These are phyloP conservation scores for Bergia sp. DNA, from an alignment of 92 coral and sea anemone species.

Conservation along the genomic window DNA sequence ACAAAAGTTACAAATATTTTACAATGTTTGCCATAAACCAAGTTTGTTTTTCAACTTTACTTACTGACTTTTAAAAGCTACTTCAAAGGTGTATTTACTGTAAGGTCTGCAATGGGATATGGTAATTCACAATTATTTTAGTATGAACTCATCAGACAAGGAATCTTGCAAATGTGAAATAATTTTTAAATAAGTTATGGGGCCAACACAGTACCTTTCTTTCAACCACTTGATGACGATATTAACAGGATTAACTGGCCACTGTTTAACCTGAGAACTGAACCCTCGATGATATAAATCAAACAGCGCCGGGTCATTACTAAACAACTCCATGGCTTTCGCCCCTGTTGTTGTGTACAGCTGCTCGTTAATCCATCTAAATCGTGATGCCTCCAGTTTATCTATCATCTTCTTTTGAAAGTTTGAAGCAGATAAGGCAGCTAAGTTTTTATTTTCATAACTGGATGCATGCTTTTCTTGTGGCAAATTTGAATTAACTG, in stretches of 20 bases:
- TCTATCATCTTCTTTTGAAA: constrained; percentile 80
- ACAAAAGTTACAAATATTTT: no score
- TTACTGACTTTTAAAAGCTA: no score
- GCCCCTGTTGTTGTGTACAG: constrained; percentile 84
- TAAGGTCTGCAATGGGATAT: no score
- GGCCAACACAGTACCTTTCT: constrained; percentile 64
- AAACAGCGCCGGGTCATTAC: constrained; percentile 75
- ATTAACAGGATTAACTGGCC: constrained; percentile 98
- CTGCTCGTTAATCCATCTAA: constrained; percentile 96
- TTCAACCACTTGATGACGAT: constrained; percentile 87
- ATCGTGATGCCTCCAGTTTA: constrained; percentile 90
- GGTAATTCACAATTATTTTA: no score
- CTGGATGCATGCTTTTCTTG: background rate
- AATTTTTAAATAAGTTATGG: no score
- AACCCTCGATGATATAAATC: constrained; percentile 94
- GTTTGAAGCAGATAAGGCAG: constrained; percentile 26
- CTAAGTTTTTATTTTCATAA: background rate
- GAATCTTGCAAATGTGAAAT: no score
- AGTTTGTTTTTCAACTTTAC: no score
- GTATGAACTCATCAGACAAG: no score
- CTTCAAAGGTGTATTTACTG: no score
- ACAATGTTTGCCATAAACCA: no score
- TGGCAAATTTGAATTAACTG: background rate
- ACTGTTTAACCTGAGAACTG: constrained; percentile 80
- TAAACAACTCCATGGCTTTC: constrained; percentile 74